Percentiles rank a stretch among this genome's conserved stretches.
Evolutionary conservation across 1,140 invertebrate species (phyloP).

Genomic region (Oreohelix idahoensis): DNA sequence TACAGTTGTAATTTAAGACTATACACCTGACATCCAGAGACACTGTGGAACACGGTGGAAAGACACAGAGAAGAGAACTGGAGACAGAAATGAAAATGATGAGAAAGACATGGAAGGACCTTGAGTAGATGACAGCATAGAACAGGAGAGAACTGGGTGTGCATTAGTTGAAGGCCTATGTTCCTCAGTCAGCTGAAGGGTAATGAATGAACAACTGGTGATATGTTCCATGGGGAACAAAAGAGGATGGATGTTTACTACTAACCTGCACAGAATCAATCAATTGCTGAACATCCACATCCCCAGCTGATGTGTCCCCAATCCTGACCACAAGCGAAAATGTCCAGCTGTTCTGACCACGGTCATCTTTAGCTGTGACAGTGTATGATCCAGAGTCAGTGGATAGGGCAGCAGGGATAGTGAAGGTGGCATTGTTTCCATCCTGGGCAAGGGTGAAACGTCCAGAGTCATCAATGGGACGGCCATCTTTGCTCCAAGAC

Average conservation of each 20-base stretch:
- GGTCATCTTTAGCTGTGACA: constrained; percentile 80
- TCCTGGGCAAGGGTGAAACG: constrained; percentile 85
- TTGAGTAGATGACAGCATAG: no score
- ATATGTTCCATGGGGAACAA: no score
- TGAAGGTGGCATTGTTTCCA: constrained; percentile 79
- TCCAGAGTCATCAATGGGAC: constrained; percentile 82
- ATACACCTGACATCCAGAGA: no score
- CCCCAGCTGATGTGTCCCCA: constrained; percentile 55
- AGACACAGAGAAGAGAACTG: no score
- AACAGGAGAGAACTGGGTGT: no score
- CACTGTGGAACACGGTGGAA: no score
- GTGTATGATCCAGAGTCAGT: constrained; percentile 92
- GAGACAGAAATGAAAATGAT: no score
- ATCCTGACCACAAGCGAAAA: constrained; percentile 62
- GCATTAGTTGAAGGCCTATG: no score
- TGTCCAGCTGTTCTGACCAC: constrained; percentile 56
- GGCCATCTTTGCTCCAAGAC: constrained; percentile 91
- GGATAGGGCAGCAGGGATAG: constrained; percentile 82
- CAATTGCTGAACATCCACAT: constrained; percentile 62
- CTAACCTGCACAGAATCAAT: constrained; percentile 61
- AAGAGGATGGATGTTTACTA: not conserved
- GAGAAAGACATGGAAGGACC: no score
- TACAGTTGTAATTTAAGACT: no score
- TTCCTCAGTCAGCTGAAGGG: not conserved
- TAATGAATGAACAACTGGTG: not conserved